phyloP scores from a whole-genome alignment of 2,888 invertebrate genomes.

The Zonitis immaculata region DNA sequence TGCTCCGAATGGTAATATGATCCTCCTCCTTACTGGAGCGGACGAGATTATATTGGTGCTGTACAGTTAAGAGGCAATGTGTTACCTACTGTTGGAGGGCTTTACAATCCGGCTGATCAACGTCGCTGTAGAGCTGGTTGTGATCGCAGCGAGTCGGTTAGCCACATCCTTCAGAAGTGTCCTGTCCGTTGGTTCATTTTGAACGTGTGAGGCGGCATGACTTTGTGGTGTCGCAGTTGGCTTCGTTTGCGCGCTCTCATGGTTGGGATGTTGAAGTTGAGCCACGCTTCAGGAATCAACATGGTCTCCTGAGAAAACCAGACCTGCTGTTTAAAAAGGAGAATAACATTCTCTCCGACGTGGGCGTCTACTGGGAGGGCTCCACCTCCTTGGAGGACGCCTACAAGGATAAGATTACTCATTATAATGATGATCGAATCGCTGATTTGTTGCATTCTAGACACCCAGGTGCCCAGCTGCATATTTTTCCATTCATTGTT shows the following conservation, averaged over 20 bases:
- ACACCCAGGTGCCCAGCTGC: too few species aligned
- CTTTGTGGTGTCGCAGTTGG: too few species aligned
- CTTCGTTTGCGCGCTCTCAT: too few species aligned
- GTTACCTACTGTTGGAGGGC: constrained; percentile 31
- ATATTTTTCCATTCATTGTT: too few species aligned
- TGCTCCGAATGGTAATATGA: constrained; percentile 17
- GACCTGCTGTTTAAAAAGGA: too few species aligned
- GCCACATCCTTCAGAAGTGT: constrained; percentile 23
- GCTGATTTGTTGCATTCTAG: too few species aligned
- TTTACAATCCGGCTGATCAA: constrained; percentile 29
- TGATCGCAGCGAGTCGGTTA: constrained; percentile 19
- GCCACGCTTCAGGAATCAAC: background rate
- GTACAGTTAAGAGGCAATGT: constrained; percentile 30
- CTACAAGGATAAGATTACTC: too few species aligned
- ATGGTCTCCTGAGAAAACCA: background rate
- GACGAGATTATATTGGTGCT: constrained; percentile 27
- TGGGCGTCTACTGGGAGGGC: too few species aligned
- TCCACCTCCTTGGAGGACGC: too few species aligned
- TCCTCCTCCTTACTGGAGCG: constrained; percentile 29
- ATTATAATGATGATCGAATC: too few species aligned
- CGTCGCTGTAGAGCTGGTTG: constrained; percentile 29
- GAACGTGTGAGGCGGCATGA: too few species aligned
- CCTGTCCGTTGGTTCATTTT: background rate
- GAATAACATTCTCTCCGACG: too few species aligned
- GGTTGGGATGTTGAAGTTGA: background rate